phyloP scores from a whole-genome alignment of 2,797 vertebrate species.

The Sternarchorhynchus goeldii region DNA sequence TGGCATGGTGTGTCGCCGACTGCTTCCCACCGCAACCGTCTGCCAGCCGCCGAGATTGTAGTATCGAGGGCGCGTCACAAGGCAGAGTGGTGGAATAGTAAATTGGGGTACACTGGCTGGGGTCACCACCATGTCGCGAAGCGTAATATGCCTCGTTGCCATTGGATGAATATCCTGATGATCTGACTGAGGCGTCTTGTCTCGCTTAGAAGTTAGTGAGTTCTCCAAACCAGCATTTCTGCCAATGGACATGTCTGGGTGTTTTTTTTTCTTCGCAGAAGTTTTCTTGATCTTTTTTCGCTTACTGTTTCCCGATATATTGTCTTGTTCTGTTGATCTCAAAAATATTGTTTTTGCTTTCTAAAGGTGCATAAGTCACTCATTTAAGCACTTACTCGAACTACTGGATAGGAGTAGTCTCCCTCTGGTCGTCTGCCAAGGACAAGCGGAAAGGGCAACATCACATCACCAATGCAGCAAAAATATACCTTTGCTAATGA shows the following conservation, averaged over 20 bases:
- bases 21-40: not conserved
- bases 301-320: too few species aligned
- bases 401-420: too few species aligned
- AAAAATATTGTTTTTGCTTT: not conserved
- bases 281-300: not conserved
- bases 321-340: too few species aligned
- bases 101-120: conserved; percentile 60
- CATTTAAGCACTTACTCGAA: not conserved
- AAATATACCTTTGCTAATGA: not conserved
- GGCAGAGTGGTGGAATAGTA: conserved; percentile 52
- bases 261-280: not conserved
- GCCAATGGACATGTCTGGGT: conserved; percentile 6
- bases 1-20: conserved; percentile 39
- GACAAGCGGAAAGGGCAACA: too few species aligned
- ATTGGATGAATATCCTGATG: conserved; percentile 14
- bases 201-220: not conserved
- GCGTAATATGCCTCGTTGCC: conserved; percentile 40
- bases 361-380: not conserved
- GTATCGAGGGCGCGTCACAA: not conserved
- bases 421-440: too few species aligned
- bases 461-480: not conserved
- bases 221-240: conserved; percentile 10
- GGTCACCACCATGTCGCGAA: conserved; percentile 58
- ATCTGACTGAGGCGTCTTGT: not conserved
- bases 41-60: not conserved